phyloP scores from a whole-genome alignment of 2,888 invertebrate species.

The Acronicta psi region DNA sequence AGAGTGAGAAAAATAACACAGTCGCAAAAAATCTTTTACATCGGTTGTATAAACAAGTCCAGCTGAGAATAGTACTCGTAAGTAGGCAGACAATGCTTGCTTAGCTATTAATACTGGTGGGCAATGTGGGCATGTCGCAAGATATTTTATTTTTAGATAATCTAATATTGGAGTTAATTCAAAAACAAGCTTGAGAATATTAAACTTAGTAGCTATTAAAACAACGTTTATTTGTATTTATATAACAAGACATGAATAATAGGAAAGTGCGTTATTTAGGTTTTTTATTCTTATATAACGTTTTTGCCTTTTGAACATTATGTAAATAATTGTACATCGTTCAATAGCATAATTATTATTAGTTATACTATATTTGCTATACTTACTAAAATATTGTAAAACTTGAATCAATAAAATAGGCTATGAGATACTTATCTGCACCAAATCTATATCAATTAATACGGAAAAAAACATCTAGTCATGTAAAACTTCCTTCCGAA shows the following conservation, averaged over 20 bases:
- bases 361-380: too few relatives aligned
- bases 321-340: too few relatives aligned
- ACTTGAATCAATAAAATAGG: not conserved
- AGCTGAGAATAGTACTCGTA: conserved; percentile 33
- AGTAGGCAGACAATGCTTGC: conserved; percentile 50
- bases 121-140: conserved; percentile 51
- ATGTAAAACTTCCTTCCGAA: conserved; percentile 67
- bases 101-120: conserved; percentile 49
- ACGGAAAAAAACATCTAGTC: not conserved
- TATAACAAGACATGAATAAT: not conserved
- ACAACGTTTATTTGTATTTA: not conserved
- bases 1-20: not conserved
- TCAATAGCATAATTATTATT: too few relatives aligned
- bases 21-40: conserved; percentile 17
- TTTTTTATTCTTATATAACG: too few relatives aligned
- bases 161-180: conserved; percentile 42
- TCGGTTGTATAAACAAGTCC: conserved; percentile 30
- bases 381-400: too few relatives aligned
- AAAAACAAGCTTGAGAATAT: conserved; percentile 34
- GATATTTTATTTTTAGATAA: conserved; percentile 54
- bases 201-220: conserved; percentile 6
- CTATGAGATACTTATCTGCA: not conserved
- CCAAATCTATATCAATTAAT: conserved; percentile 3
- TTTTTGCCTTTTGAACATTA: too few relatives aligned
- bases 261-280: too few relatives aligned